These are phyloP conservation scores for Drosophila putrida DNA, from an alignment of 2,888 invertebrate genomes.

Conservation along the genomic window DNA sequence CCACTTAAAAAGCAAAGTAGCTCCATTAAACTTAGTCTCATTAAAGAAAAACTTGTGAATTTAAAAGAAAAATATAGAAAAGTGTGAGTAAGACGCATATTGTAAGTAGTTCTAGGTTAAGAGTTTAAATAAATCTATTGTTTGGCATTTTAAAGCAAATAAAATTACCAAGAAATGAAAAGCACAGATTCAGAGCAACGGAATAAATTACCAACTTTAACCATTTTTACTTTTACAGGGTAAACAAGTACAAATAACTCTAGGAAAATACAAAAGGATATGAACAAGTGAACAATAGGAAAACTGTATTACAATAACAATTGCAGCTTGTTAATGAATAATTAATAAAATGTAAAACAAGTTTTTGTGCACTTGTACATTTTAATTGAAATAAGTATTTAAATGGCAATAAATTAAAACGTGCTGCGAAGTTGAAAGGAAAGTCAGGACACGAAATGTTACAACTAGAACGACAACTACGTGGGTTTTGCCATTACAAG, in stretches of 20 bases:
- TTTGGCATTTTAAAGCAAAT: too few relatives aligned
- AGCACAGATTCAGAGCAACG: too few relatives aligned
- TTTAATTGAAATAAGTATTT: slow-evolving; percentile 77
- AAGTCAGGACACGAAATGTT: slow-evolving; percentile 21
- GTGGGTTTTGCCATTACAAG: slow-evolving; percentile 43
- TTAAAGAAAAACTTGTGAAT: slow-evolving; percentile 10
- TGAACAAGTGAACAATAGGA: slow-evolving; percentile 12
- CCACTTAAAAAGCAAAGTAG: slow-evolving; percentile 29
- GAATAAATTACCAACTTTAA: not conserved
- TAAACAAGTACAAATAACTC: slow-evolving; percentile 5
- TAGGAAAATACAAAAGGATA: not conserved
- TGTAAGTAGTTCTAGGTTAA: too few relatives aligned
- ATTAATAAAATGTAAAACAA: slow-evolving; percentile 62
- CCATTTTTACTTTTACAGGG: not conserved
- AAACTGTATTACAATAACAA: slow-evolving; percentile 22
- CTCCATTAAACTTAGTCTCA: slow-evolving; percentile 52
- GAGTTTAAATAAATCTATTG: too few relatives aligned
- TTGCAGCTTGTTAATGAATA: slow-evolving; percentile 46
- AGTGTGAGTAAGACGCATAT: too few relatives aligned
- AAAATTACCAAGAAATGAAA: too few relatives aligned
- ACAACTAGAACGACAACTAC: slow-evolving; percentile 33
- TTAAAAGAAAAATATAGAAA: not conserved
- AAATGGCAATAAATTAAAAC: slow-evolving; percentile 68
- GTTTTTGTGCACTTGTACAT: slow-evolving; percentile 38
- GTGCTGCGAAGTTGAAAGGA: slow-evolving; percentile 10